phyloP scores from a whole-genome alignment of 2,888 invertebrate genomes.

The Cordilura impudica region DNA sequence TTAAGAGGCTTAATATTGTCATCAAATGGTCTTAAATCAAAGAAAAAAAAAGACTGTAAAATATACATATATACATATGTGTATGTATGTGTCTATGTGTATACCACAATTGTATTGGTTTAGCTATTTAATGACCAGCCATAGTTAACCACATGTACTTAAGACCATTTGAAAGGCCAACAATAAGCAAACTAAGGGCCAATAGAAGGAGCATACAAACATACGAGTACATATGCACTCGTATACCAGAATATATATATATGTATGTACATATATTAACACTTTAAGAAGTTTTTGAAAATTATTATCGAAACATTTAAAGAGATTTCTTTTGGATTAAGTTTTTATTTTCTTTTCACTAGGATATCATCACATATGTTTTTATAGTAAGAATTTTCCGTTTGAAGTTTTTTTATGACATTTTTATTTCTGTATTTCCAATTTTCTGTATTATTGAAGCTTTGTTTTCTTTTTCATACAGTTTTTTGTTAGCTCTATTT shows the following conservation, averaged over 20 bases:
- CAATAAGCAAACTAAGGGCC: background rate
- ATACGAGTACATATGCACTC: background rate
- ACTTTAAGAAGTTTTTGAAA: background rate
- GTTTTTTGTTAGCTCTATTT: background rate
- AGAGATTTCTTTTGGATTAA: background rate
- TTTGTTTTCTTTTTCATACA: constrained; percentile 9
- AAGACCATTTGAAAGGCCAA: constrained; percentile 18
- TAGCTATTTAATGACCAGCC: constrained; percentile 25
- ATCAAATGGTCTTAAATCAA: constrained; percentile 59
- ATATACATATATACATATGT: constrained; percentile 36
- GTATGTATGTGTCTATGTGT: constrained; percentile 9
- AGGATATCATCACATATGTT: constrained; percentile 42
- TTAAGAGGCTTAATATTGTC: constrained; percentile 55
- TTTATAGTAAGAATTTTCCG: constrained; percentile 38
- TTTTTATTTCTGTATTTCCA: constrained; percentile 48
- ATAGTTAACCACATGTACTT: constrained; percentile 52
- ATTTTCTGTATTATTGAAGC: constrained; percentile 44
- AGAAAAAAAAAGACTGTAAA: constrained; percentile 53
- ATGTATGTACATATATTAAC: background rate
- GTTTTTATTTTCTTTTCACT: background rate
- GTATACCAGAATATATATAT: background rate
- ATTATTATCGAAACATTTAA: background rate
- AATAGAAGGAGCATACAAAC: background rate
- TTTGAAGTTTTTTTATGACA: constrained; percentile 36
- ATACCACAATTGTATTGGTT: background rate